Conservation (phyloP, 2,113 vertebrate genomes). For the Erythrocercus mccallii region DNA sequence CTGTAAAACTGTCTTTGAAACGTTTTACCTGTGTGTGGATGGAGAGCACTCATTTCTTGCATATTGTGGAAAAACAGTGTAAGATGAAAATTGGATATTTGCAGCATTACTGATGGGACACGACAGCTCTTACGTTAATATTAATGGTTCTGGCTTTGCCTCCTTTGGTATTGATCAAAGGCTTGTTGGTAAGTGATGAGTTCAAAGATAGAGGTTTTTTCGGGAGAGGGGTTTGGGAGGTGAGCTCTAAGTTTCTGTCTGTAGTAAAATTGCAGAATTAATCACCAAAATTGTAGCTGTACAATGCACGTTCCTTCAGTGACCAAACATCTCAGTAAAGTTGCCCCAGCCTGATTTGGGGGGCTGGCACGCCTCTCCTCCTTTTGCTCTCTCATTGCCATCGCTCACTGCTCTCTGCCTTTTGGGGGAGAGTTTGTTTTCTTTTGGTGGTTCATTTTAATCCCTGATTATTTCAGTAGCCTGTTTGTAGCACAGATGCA, state of each 20-base stretch:
- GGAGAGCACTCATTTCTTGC: background rate
- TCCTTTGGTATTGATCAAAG: background rate
- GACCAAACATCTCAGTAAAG: background rate
- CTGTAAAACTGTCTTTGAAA: background rate
- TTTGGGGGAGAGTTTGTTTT: background rate
- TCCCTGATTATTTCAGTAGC: background rate
- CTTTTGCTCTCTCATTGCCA: background rate
- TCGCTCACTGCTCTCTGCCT: background rate
- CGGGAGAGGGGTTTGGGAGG: accelerated
- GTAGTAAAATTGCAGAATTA: background rate
- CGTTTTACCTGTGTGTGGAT: background rate
- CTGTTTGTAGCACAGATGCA: background rate
- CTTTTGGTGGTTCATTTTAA: background rate
- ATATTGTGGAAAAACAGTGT: background rate
- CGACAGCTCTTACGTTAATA: background rate
- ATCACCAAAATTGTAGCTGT: background rate
- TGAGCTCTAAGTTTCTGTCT: background rate
- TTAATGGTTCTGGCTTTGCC: background rate
- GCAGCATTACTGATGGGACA: background rate
- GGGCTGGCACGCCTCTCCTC: background rate
- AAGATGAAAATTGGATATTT: background rate
- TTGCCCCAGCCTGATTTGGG: background rate
- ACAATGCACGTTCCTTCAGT: background rate
- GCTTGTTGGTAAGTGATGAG: background rate
- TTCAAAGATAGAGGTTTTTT: background rate